Conservation (phyloP, 2,113 vertebrate species). For the Thryonomys swinderianus region DNA sequence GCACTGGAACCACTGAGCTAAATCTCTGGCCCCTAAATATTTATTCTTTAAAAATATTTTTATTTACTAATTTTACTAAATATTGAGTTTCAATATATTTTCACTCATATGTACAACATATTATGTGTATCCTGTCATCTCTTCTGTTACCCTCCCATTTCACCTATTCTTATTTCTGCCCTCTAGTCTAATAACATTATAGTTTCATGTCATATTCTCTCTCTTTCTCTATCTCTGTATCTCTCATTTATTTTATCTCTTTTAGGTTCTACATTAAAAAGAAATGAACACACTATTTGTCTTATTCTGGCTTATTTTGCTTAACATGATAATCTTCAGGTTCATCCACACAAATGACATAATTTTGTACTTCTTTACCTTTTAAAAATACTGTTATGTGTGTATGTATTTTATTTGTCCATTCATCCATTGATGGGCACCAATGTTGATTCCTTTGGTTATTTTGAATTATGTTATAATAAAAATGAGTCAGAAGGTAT, state of each 20-base stretch:
- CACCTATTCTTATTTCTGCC: neutral
- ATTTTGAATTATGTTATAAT: neutral
- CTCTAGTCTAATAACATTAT: neutral
- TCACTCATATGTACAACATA: neutral
- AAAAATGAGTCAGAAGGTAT: neutral
- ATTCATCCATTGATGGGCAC: neutral
- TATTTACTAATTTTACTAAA: neutral
- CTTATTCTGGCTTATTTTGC: neutral
- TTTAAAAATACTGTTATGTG: neutral
- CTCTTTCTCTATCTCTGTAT: neutral
- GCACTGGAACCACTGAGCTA: no score
- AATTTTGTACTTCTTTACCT: neutral
- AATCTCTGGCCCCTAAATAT: no score
- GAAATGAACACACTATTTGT: neutral
- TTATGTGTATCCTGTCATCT: neutral
- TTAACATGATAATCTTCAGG: neutral
- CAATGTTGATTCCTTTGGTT: neutral
- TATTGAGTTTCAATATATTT: neutral
- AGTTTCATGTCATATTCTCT: neutral
- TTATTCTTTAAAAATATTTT: neutral
- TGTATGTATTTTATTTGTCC: neutral
- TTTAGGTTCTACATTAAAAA: neutral
- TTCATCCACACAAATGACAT: neutral
- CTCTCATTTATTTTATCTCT: neutral
- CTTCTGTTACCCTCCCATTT: neutral